A percentile compares a stretch with the other conserved stretches of the same genome.
Conservation (phyloP, 2,113 vertebrate genomes). For the human (Homo sapiens) region GRCh38 chr15:87733001-87733500, state of each 20-base stretch:
- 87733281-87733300: neutral
- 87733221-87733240: neutral
- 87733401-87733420: neutral
- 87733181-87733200: neutral
- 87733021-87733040: too few relatives aligned
- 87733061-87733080: neutral
- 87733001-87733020: neutral
- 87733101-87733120: neutral
- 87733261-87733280: neutral
- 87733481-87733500: neutral
- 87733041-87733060: neutral
- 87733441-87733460: neutral
- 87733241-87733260: neutral
- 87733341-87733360: neutral
- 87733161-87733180: neutral
- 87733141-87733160: neutral
- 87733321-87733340: constrained; percentile 34
- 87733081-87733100: neutral
- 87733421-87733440: neutral
- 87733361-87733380: neutral
- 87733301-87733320: neutral
- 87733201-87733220: neutral
- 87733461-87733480: constrained; percentile 2
- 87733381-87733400: neutral
- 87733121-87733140: neutral